A percentile compares a stretch with the other conserved stretches of the same genome.
These are phyloP conservation scores for Drosophila hydei DNA, from an alignment of 1,140 invertebrate genomes.

Conservation along the genomic window DNA sequence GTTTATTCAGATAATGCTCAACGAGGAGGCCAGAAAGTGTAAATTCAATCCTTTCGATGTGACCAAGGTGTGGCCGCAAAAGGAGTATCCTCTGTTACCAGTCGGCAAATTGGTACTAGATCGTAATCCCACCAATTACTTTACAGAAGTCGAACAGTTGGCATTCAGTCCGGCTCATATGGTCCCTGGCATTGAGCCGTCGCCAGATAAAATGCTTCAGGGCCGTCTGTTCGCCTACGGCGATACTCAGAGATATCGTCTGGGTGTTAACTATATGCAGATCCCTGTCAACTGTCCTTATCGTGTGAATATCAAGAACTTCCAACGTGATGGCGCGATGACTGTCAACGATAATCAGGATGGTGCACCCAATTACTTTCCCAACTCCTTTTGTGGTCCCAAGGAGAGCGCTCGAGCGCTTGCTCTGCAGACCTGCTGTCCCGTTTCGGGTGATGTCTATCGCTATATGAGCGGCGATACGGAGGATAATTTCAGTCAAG, in stretches of 20 bases:
- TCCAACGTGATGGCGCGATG: slow-evolving; percentile 92
- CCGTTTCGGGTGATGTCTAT: slow-evolving; percentile 86
- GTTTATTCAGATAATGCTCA: slow-evolving; percentile 89
- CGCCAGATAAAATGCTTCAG: slow-evolving; percentile 95
- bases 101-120: slow-evolving; percentile 93
- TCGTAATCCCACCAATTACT: slow-evolving; percentile 93
- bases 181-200: slow-evolving; percentile 93
- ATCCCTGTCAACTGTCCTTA: slow-evolving; percentile 94
- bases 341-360: slow-evolving; percentile 85
- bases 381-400: slow-evolving; percentile 94
- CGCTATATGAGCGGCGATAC: slow-evolving; percentile 91
- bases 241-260: slow-evolving; percentile 94
- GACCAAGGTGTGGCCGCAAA: slow-evolving; percentile 94
- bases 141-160: slow-evolving; percentile 94
- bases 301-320: slow-evolving; percentile 86
- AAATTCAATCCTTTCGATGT: slow-evolving; percentile 93
- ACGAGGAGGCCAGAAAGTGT: slow-evolving; percentile 86
- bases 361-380: slow-evolving; percentile 94
- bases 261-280: slow-evolving; percentile 95
- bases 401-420: slow-evolving; percentile 71
- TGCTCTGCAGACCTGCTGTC: slow-evolving; percentile 65
- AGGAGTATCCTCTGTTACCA: slow-evolving; percentile 92
- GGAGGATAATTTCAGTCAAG: slow-evolving; percentile 96
- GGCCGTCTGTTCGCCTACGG: slow-evolving; percentile 94
- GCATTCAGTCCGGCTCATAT: slow-evolving; percentile 94